Percentiles rank a stretch among this genome's conserved stretches.
Conservation (phyloP, 2,113 vertebrate species). For the Nematolebias whitei region DNA sequence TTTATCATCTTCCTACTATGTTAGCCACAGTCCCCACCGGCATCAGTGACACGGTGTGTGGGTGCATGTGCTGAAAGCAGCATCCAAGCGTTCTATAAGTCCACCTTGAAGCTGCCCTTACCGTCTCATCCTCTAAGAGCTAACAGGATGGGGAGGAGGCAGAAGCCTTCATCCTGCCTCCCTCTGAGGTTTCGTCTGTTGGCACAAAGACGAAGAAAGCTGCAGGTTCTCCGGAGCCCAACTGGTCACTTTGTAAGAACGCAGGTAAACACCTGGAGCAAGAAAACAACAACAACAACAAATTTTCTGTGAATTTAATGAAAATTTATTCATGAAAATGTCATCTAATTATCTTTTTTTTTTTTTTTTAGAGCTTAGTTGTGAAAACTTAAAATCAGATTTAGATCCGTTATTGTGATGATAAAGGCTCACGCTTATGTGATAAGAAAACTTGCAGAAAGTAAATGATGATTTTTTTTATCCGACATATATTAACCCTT, state of each 20-base stretch:
- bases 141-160: slow-evolving; percentile 38
- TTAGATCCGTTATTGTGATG: no score
- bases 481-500: no score
- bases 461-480: no score
- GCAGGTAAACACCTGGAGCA: not conserved
- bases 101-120: slow-evolving; percentile 64
- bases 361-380: not conserved
- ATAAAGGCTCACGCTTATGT: no score
- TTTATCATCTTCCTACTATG: slow-evolving; percentile 53
- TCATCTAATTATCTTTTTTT: not conserved
- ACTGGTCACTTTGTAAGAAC: slow-evolving; percentile 52
- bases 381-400: not conserved
- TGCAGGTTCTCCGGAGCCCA: slow-evolving; percentile 41
- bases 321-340: not conserved
- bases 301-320: no score
- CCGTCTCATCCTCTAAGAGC: slow-evolving; percentile 49
- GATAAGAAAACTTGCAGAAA: no score
- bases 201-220: slow-evolving; percentile 60
- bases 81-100: slow-evolving; percentile 40
- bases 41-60: slow-evolving; percentile 20
- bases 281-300: no score
- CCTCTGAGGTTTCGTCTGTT: slow-evolving; percentile 40
- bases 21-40: slow-evolving; percentile 56
- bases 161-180: slow-evolving; percentile 36
- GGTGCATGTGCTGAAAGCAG: slow-evolving; percentile 2